phyloP scores from a whole-genome alignment of 1,140 invertebrate species.

The Drosophila nigromelanica region DNA sequence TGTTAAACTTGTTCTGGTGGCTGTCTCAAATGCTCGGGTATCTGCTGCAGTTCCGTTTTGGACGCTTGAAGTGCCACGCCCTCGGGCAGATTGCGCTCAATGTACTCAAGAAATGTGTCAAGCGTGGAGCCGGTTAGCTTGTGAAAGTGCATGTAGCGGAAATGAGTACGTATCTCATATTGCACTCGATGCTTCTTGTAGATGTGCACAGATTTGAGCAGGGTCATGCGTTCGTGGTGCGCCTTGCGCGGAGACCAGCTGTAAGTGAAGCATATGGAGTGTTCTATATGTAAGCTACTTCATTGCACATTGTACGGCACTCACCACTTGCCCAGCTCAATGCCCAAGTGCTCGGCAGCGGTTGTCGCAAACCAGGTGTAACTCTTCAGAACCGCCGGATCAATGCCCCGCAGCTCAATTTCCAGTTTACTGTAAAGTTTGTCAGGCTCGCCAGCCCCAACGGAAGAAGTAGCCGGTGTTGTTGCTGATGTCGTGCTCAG shows the following conservation, averaged over 20 bases:
- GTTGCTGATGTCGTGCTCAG: constrained; percentile 26
- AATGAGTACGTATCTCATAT: constrained; percentile 98
- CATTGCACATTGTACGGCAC: constrained; percentile 27
- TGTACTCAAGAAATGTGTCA: constrained; percentile 98
- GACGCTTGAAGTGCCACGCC: constrained; percentile 97
- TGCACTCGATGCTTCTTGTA: constrained; percentile 98
- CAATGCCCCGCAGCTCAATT: constrained; percentile 94
- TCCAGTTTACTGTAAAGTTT: constrained; percentile 93
- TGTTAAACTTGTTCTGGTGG: constrained; percentile 68
- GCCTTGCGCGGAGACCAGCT: constrained; percentile 90
- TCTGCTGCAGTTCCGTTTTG: constrained; percentile 88
- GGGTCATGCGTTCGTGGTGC: constrained; percentile 89
- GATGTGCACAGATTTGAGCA: constrained; percentile 95
- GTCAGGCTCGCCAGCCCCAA: constrained; percentile 84
- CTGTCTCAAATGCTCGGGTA: constrained; percentile 85
- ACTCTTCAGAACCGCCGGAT: constrained; percentile 93
- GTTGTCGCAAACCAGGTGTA: constrained; percentile 93
- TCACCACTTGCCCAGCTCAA: constrained; percentile 90
- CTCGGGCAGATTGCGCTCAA: constrained; percentile 98
- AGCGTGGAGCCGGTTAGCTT: constrained; percentile 97
- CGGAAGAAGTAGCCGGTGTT: constrained; percentile 7
- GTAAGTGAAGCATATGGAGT: constrained; percentile 55
- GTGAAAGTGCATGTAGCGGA: constrained; percentile 92
- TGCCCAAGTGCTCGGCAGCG: constrained; percentile 91
- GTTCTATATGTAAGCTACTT: constrained; percentile 5